A percentile compares a stretch with the other conserved stretches of the same genome.
These are phyloP conservation scores for Lindbergichthys nudifrons DNA, from an alignment of 2,797 vertebrate species.

Conservation along the genomic window DNA sequence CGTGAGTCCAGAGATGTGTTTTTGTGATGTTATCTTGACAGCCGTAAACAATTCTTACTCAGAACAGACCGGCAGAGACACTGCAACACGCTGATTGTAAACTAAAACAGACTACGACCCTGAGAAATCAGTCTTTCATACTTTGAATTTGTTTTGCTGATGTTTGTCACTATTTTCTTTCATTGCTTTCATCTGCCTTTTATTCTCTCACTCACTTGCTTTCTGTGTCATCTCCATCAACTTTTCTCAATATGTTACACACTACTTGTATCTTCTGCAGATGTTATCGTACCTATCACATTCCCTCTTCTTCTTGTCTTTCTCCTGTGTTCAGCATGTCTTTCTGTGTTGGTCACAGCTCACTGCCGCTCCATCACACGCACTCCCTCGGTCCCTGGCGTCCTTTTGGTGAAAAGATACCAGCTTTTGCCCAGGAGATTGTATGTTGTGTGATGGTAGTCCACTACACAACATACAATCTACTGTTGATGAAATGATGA, in stretches of 20 bases:
- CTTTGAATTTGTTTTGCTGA: constrained; percentile 2
- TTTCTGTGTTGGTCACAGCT: constrained; percentile 66
- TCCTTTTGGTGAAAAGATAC: constrained; percentile 17
- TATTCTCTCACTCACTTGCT: background rate
- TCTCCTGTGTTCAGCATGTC: constrained; percentile 50
- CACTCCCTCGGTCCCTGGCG: constrained; percentile 43
- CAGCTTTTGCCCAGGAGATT: constrained; percentile 2
- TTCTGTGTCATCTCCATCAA: background rate
- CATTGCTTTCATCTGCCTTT: constrained; percentile 8
- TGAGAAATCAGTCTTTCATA: constrained; percentile 8
- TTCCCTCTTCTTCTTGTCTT: constrained; percentile 52
- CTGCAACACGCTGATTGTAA: constrained; percentile 43
- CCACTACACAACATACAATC: background rate
- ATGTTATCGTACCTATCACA: constrained; percentile 64
- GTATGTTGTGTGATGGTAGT: background rate
- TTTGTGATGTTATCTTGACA: constrained; percentile 77
- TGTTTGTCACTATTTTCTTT: constrained; percentile 12
- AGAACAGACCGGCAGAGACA: constrained; percentile 56
- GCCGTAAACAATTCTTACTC: constrained; percentile 76
- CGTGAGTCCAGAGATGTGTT: constrained; percentile 80
- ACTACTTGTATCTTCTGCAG: constrained; percentile 35
- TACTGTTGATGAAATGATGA: constrained; percentile 10
- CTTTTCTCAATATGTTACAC: constrained; percentile 37
- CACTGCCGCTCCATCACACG: constrained; percentile 67
- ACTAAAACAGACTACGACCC: constrained; percentile 34